phyloP scores from a whole-genome alignment of 64 coral and sea anemone genomes.

The Orbicella faveolata region DNA sequence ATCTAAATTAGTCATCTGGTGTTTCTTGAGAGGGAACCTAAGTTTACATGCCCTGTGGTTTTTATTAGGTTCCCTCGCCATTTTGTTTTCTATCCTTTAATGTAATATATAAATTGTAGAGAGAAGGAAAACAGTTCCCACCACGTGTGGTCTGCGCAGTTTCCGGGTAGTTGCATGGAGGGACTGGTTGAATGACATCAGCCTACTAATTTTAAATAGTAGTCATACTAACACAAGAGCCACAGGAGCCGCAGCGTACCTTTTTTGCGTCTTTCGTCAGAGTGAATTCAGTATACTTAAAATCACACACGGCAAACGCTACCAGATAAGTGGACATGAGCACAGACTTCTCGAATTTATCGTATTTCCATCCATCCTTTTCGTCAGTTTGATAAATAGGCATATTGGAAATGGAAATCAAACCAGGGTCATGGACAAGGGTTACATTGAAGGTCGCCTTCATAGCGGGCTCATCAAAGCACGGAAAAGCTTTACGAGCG shows the following conservation, averaged over 20 bases:
- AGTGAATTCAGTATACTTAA: conserved; percentile 12
- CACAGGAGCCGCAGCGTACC: not conserved
- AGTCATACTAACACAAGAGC: not conserved
- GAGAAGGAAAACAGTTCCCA: no score
- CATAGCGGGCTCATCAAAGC: conserved; percentile 56
- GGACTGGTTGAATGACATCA: no score
- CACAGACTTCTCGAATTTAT: conserved; percentile 33
- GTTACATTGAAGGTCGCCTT: conserved; percentile 53
- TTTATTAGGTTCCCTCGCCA: no score
- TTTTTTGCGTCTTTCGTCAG: not conserved
- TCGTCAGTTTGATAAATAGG: not conserved
- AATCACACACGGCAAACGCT: conserved; percentile 55
- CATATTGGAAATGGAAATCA: conserved; percentile 57
- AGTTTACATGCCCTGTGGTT: no score
- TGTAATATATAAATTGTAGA: no score
- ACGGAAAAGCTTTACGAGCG: conserved; percentile 50
- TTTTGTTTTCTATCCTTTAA: no score
- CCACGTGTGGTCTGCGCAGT: no score
- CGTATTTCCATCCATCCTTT: conserved; percentile 33
- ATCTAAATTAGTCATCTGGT: no score
- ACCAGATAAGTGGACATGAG: conserved; percentile 54
- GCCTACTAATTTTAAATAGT: no score
- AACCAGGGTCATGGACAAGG: conserved; percentile 9
- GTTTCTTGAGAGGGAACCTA: no score
- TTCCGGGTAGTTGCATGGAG: no score